Evolutionary conservation across 2,113 vertebrate genomes (phyloP), one percentile per base, ranked within the genome.

Genomic region (Corythornis madagascariensis): DNA sequence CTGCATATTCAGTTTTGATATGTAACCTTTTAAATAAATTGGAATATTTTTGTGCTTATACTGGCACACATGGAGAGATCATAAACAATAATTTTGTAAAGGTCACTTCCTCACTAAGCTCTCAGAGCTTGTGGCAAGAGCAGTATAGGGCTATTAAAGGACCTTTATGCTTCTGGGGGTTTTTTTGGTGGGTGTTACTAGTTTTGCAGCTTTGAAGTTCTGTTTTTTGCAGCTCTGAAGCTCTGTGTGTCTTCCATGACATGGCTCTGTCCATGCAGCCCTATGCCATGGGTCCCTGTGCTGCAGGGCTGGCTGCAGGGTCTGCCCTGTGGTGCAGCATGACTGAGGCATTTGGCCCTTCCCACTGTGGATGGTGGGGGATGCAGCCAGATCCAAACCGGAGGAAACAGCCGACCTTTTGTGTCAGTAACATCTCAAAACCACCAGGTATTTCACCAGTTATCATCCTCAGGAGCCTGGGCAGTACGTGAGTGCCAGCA

Each of bases 1-100:
- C 93, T 96, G 92, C 96, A 97, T 97, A 97, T 97, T 97, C 97
- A 96, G 93, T 97, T 97, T 96, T 97, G 96, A 97, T 97, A 93
- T 86, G 97, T 98, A 98, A 98, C 98, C 98, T 98, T 98, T 98
- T 97, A 97, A 97, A 97, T 98, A 98, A 98, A 98, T 98, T 98
- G 97, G 97, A 98, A 98, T 97, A 97, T 97, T 95, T 94, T 96
- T 96, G 86, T 93, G 91, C 93, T 84, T 96, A 92, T 91, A 90
- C 93, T 92, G 95, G 88, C 96, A 93, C 87, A 93, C 64, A 38
- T 48, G 1, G 24, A 95, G 93, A 96, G 94, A 98, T 97, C 96
- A 97, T 97, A 97, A 98, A 98, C 97, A 98, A 97, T 97, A 96
- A 97, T 97, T 94, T 87, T 55, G 25, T 96, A 98, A 98, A 98